Conservation (phyloP, 2,888 invertebrate genomes). For the Leptinotarsa haldemani region DNA sequence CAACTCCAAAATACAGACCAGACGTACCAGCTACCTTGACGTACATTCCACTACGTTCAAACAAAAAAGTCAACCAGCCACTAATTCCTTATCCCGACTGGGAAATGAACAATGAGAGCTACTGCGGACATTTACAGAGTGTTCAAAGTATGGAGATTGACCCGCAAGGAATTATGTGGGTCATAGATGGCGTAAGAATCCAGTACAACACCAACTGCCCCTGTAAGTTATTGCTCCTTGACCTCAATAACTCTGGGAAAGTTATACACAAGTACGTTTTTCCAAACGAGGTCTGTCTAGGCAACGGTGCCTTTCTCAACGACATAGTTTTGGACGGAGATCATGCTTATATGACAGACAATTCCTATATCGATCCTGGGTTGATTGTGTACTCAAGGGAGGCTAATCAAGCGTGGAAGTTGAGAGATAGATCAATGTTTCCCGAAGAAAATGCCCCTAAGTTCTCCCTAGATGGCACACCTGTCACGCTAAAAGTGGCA, state of each 20-base stretch:
- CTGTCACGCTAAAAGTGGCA: conserved; percentile 69
- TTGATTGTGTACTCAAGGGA: conserved; percentile 76
- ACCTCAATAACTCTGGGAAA: conserved; percentile 72
- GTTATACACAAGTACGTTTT: conserved; percentile 72
- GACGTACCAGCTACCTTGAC: conserved; percentile 79
- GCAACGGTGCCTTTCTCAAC: conserved; percentile 72
- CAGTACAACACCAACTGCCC: conserved; percentile 72
- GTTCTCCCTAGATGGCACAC: conserved; percentile 69
- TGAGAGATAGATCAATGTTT: conserved; percentile 76
- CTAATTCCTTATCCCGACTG: conserved; percentile 78
- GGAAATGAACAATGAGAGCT: conserved; percentile 70
- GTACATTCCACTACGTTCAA: conserved; percentile 49
- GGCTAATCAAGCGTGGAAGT: conserved; percentile 76
- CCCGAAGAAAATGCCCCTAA: conserved; percentile 70
- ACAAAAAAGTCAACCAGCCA: conserved; percentile 68
- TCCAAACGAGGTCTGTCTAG: conserved; percentile 71
- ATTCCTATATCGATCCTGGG: conserved; percentile 75
- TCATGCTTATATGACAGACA: conserved; percentile 79
- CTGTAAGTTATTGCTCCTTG: conserved; percentile 75
- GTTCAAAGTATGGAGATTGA: conserved; percentile 82
- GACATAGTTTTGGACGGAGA: conserved; percentile 76
- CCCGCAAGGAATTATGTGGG: conserved; percentile 77
- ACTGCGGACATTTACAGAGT: conserved; percentile 77
- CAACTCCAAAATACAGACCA: conserved; percentile 74
- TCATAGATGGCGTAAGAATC: conserved; percentile 75